A percentile compares a stretch with the other conserved stretches of the same genome.
Evolutionary conservation across 2,113 vertebrate genomes (phyloP).

Genomic region (Sphyrna mokarran): DNA sequence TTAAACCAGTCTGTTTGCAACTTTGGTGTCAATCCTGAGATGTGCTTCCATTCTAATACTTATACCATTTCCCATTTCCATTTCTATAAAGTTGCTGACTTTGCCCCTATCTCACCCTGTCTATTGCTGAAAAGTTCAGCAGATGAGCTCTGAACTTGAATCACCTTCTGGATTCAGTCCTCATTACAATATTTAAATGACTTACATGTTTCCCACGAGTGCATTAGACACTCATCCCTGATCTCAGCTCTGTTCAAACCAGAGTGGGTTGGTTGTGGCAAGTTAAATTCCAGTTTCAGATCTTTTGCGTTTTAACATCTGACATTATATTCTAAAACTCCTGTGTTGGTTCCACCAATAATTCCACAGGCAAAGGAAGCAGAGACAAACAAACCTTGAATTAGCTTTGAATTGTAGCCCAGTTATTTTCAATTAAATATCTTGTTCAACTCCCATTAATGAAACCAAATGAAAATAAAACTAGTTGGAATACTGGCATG

Average conservation of each 20-base stretch:
- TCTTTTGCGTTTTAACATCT: neutral
- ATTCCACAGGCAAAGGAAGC: neutral
- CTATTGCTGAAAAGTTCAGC: too few species aligned
- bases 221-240: neutral
- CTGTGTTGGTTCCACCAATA: neutral
- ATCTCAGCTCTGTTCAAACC: neutral
- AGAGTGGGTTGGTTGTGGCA: neutral
- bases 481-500: neutral
- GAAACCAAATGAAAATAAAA: neutral
- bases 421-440: neutral
- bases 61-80: too few species aligned
- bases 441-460: neutral
- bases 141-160: too few species aligned
- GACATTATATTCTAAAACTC: neutral
- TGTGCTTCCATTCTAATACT: too few species aligned
- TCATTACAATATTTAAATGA: neutral
- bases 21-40: too few species aligned
- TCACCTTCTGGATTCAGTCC: neutral
- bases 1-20: too few species aligned
- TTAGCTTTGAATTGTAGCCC: neutral
- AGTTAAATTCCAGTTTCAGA: neutral
- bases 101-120: too few species aligned
- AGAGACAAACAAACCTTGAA: neutral
- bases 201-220: neutral
- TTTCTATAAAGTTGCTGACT: too few species aligned